Conservation (phyloP, 1,140 invertebrate species). For the Bombus polaris region DNA sequence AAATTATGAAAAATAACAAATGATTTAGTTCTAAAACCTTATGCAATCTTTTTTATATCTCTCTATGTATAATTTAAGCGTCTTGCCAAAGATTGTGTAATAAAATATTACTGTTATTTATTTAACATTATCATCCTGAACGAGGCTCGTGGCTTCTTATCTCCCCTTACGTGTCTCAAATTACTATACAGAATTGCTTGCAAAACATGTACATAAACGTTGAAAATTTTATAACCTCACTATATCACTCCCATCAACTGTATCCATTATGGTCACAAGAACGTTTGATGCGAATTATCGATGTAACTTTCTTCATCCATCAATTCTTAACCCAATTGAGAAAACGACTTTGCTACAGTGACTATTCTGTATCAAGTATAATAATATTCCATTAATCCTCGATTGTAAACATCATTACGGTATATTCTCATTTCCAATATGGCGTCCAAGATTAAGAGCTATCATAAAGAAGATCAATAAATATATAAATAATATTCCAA, state of each 20-base stretch:
- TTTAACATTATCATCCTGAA: not conserved
- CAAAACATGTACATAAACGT: not conserved
- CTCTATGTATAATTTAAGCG: not conserved
- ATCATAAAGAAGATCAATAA: not conserved
- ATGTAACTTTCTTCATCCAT: not conserved
- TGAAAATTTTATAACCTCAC: not conserved
- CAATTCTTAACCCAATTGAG: not conserved
- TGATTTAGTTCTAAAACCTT: not conserved
- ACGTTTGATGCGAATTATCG: not conserved
- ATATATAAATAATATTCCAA: not conserved
- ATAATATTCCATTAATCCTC: constrained; percentile 10
- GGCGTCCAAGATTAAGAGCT: not conserved
- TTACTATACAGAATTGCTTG: not conserved
- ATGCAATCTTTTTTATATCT: not conserved
- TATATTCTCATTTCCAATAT: not conserved
- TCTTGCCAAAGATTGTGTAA: not conserved
- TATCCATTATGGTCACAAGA: not conserved
- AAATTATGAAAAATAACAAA: not conserved
- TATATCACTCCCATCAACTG: not conserved
- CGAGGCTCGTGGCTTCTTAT: not conserved
- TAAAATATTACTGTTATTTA: no score
- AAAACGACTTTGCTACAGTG: not conserved
- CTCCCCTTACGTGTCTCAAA: not conserved
- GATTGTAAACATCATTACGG: not conserved
- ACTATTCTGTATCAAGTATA: not conserved